phyloP scores from a whole-genome alignment of 2,797 vertebrate species.

The Yasuhikotakia modesta region DNA sequence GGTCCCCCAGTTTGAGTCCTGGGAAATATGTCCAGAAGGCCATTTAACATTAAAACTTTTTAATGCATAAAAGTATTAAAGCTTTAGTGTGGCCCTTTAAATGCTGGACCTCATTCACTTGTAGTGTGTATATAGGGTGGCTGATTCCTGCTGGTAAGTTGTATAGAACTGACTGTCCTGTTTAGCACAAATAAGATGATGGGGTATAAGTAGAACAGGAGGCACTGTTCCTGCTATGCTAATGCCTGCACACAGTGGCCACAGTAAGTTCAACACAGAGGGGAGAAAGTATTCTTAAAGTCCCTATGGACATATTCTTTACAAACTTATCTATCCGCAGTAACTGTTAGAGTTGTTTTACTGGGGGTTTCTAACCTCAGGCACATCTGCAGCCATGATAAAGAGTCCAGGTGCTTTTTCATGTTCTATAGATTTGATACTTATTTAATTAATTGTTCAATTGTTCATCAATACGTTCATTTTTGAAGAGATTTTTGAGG shows the following conservation, averaged over 20 bases:
- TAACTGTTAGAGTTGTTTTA: background rate
- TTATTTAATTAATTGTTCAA: no score
- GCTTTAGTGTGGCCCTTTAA: background rate
- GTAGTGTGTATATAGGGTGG: constrained; percentile 5
- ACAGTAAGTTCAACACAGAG: constrained; percentile 18
- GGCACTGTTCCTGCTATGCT: constrained; percentile 28
- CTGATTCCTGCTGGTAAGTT: constrained; percentile 32
- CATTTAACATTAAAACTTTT: background rate
- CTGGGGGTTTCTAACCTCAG: background rate
- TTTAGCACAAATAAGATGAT: constrained; percentile 43
- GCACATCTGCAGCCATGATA: background rate
- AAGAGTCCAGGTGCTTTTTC: background rate
- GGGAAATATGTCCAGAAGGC: background rate
- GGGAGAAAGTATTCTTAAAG: background rate
- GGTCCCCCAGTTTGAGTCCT: background rate
- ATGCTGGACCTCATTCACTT: background rate
- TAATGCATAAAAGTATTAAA: no score
- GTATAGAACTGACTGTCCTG: constrained; percentile 44
- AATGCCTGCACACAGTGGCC: constrained; percentile 10
- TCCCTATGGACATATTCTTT: constrained; percentile 15
- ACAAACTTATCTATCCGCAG: background rate
- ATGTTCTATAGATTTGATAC: background rate
- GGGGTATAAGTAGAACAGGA: constrained; percentile 41
- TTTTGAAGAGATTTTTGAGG: background rate
- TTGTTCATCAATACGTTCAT: no score